Conservation (phyloP, 2,113 vertebrate species). For the Suncus etruscus region DNA sequence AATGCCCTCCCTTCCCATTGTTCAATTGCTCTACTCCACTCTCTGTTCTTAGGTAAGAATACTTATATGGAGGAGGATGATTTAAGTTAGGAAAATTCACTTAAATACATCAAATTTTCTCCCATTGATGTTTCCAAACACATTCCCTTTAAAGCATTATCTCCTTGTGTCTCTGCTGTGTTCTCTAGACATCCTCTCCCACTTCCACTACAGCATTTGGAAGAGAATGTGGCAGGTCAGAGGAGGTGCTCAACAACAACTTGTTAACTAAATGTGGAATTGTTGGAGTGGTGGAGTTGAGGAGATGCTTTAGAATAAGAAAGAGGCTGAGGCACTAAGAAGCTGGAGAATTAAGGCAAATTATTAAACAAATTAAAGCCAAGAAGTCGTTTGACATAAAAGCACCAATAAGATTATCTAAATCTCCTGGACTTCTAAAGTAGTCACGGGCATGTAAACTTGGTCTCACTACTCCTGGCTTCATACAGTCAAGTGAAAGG, state of each 20-base stretch:
- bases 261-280: background rate
- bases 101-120: constrained; percentile 5
- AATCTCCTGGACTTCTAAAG: background rate
- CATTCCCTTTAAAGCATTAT: constrained; percentile 29
- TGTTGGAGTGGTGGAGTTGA: background rate
- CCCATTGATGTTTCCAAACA: background rate
- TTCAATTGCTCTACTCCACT: background rate
- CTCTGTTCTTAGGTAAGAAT: background rate
- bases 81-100: constrained; percentile 37
- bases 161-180: background rate
- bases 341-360: background rate
- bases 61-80: constrained; percentile 4
- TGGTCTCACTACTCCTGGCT: background rate
- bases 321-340: background rate
- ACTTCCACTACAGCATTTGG: background rate
- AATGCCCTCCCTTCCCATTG: too few species aligned
- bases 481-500: background rate
- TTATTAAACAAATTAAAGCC: constrained; percentile 31
- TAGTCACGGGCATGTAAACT: background rate
- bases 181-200: background rate
- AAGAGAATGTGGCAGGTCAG: background rate
- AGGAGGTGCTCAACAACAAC: background rate
- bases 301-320: constrained; percentile 5
- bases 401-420: background rate
- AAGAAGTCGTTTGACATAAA: constrained; percentile 26